Evolutionary conservation across 2,113 vertebrate species (phyloP).

Genomic region (Gymnocephalus cernua): DNA sequence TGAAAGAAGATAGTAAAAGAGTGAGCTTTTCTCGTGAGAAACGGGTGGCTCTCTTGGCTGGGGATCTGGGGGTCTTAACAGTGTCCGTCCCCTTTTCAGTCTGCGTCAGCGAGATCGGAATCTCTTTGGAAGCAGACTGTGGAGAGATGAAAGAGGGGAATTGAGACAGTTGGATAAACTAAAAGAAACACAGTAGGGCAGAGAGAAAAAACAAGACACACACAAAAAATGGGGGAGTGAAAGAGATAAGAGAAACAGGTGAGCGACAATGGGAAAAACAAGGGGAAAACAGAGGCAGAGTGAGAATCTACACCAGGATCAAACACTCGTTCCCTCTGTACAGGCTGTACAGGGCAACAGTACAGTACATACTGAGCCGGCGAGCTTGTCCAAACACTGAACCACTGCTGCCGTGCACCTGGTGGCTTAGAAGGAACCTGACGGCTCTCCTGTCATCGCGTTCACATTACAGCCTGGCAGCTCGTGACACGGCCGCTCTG

Average conservation of each 20-base stretch:
- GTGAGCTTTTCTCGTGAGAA: constrained; percentile 69
- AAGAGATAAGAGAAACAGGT: constrained; percentile 26
- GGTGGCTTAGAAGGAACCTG: constrained; percentile 53
- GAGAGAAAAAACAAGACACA: constrained; percentile 6
- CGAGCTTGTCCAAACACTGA: constrained; percentile 57
- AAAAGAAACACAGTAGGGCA: constrained; percentile 6
- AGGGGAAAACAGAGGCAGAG: constrained; percentile 6
- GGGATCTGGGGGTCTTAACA: constrained; percentile 61
- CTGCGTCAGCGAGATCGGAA: constrained; percentile 61
- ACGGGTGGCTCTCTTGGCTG: constrained; percentile 49
- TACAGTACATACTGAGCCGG: constrained; percentile 9
- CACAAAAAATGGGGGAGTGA: not conserved
- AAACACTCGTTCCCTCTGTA: constrained; percentile 24
- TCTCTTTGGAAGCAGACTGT: constrained; percentile 50
- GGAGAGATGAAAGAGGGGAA: constrained; percentile 49
- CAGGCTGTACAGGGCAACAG: constrained; percentile 31
- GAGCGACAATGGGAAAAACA: constrained; percentile 6
- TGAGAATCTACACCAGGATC: constrained; percentile 31
- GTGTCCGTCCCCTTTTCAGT: constrained; percentile 38
- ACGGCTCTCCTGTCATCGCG: constrained; percentile 72
- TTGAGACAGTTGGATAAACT: constrained; percentile 40
- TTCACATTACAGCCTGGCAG: constrained; percentile 74
- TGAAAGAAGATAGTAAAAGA: constrained; percentile 1
- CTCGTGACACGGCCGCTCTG: constrained; percentile 56
- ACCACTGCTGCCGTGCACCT: constrained; percentile 66